phyloP scores from a whole-genome alignment of 2,797 vertebrate species.

The Chanos chanos region DNA sequence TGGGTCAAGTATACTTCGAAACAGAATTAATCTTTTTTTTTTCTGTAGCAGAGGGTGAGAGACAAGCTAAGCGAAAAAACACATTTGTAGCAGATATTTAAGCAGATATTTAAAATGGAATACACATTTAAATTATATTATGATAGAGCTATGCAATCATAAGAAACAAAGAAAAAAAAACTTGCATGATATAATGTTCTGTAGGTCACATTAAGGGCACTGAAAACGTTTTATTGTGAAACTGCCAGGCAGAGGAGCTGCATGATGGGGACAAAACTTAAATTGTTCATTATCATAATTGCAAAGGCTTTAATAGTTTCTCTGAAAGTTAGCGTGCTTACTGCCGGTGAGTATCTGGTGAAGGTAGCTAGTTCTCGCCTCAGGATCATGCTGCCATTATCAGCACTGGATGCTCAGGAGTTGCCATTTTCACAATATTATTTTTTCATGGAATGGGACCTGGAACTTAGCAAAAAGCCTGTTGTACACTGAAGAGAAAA shows the following conservation, averaged over 20 bases:
- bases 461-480: neutral
- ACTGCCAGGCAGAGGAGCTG: slow-evolving; percentile 55
- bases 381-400: neutral
- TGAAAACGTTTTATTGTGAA: slow-evolving; percentile 3
- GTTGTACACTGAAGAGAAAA: neutral
- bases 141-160: neutral
- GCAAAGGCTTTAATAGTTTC: neutral
- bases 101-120: neutral
- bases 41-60: neutral
- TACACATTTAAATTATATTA: slow-evolving; percentile 1
- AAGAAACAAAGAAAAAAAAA: slow-evolving; percentile 5
- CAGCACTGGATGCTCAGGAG: neutral
- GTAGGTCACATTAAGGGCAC: neutral
- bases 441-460: neutral
- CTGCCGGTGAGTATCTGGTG: neutral
- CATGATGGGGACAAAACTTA: slow-evolving; percentile 9
- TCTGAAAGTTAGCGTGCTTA: neutral
- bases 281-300: neutral
- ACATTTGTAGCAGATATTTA: too few species aligned
- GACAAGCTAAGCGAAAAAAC: slow-evolving; percentile 5
- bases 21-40: neutral
- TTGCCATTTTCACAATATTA: neutral
- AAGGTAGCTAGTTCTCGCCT: neutral
- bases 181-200: neutral
- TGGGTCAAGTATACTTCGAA: neutral